These are phyloP conservation scores for Deroplatys truncata DNA, from an alignment of 2,888 invertebrate species.

Conservation along the genomic window DNA sequence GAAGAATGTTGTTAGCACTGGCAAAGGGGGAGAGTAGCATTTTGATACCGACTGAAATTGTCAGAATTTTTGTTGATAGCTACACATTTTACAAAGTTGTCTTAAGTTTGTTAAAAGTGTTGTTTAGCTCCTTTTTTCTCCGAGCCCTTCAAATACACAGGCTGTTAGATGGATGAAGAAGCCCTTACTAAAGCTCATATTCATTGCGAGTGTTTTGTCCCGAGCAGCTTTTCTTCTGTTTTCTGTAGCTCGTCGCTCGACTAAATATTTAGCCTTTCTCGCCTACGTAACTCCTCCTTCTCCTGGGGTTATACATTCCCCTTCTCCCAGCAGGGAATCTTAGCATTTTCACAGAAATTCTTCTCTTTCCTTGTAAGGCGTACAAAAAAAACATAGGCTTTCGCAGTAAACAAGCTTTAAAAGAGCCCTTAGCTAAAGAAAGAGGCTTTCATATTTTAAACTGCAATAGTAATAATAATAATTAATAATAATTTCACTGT, in stretches of 20 bases:
- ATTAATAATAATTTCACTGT: too few species aligned
- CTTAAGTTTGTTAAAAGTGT: too few species aligned
- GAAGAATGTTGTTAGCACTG: too few species aligned
- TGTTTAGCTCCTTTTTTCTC: too few species aligned
- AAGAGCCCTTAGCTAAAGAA: neutral
- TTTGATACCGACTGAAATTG: too few species aligned
- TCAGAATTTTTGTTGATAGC: too few species aligned
- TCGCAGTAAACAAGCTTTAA: neutral
- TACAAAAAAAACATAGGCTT: neutral
- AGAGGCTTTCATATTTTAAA: too few species aligned
- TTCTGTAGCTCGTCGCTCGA: neutral
- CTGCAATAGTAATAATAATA: too few species aligned
- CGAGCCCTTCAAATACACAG: neutral
- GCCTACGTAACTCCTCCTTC: neutral
- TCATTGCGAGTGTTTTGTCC: neutral
- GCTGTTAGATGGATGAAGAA: neutral
- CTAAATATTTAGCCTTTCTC: constrained; percentile 3
- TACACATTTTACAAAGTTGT: too few species aligned
- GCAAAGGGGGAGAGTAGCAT: too few species aligned
- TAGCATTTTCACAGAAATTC: neutral
- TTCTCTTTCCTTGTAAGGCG: neutral
- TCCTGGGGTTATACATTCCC: neutral
- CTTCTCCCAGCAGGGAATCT: neutral
- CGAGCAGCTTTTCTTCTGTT: neutral
- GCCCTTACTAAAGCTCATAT: neutral